Percentiles rank a stretch among this genome's conserved stretches.
phyloP scores from a whole-genome alignment of 2,888 invertebrate species.

The Eupeodes luniger region DNA sequence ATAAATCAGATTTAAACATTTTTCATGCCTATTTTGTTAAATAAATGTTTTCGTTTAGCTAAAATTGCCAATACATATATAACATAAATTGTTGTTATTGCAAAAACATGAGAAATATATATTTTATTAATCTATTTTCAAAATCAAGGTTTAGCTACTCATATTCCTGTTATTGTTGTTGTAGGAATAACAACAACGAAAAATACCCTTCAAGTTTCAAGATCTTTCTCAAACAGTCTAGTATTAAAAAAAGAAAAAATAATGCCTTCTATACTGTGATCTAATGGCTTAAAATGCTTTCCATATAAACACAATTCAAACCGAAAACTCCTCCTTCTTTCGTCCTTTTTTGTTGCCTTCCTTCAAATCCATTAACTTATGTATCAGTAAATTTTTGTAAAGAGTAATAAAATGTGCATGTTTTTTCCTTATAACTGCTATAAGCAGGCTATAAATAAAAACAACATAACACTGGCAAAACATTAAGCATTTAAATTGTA shows the following conservation, averaged over 20 bases:
- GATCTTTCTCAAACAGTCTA: not conserved
- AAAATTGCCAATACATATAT: conserved; percentile 18
- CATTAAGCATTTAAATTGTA: conserved; percentile 43
- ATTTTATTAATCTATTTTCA: conserved; percentile 12
- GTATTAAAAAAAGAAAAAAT: not conserved
- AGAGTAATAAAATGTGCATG: conserved; percentile 20
- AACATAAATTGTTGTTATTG: not conserved
- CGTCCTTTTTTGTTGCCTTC: not conserved
- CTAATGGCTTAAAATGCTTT: not conserved
- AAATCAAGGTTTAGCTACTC: not conserved
- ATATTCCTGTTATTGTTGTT: too few species aligned
- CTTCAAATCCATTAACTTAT: conserved; percentile 25
- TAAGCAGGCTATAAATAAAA: conserved; percentile 35
- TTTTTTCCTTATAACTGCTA: conserved; percentile 6
- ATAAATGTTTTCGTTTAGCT: not conserved
- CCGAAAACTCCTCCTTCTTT: conserved; percentile 6
- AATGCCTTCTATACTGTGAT: conserved; percentile 5
- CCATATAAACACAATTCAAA: conserved; percentile 4
- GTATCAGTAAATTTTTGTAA: conserved; percentile 28
- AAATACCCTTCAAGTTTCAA: too few species aligned
- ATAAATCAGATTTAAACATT: conserved; percentile 37
- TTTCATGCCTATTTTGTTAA: not conserved
- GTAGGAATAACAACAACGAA: too few species aligned
- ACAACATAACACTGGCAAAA: conserved; percentile 11
- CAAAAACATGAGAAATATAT: conserved; percentile 28